Evolutionary conservation across 92 coral and sea anemone genomes (phyloP).

Genomic region (Parazoanthus atlanticus): DNA sequence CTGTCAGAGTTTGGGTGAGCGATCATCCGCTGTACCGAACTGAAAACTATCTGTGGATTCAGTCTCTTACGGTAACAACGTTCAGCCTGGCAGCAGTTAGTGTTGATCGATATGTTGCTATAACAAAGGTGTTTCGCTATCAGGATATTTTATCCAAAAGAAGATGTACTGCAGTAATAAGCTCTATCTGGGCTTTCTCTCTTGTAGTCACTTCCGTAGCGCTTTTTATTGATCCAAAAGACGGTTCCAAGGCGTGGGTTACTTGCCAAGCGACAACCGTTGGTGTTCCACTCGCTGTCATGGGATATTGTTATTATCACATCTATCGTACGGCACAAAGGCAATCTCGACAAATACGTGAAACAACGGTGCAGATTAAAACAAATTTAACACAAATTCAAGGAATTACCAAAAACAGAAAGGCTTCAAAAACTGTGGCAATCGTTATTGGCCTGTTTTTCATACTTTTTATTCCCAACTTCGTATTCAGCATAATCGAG

Average conservation of each 20-base stretch:
- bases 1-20: conserved; percentile 50
- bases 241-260: conserved; percentile 50
- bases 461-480: conserved; percentile 54
- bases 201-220: conserved; percentile 42
- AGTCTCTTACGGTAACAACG: conserved; percentile 25
- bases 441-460: conserved; percentile 56
- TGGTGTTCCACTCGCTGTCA: conserved; percentile 36
- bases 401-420: conserved; percentile 35
- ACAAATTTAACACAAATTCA: not conserved
- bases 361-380: not conserved
- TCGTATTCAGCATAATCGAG: conserved; percentile 1
- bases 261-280: conserved; percentile 39
- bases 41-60: conserved; percentile 60
- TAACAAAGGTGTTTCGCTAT: conserved; percentile 8
- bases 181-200: not conserved
- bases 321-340: conserved; percentile 40
- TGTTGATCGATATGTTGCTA: conserved; percentile 45
- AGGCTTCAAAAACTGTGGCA: conserved; percentile 31
- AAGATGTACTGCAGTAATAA: conserved; percentile 5
- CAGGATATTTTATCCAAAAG: conserved; percentile 36
- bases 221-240: conserved; percentile 19
- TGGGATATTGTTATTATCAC: conserved; percentile 49
- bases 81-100: conserved; percentile 25
- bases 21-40: conserved; percentile 50
- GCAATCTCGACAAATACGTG: conserved; percentile 14